Evolutionary conservation across 2,888 invertebrate genomes (phyloP), one percentile per base, ranked within the genome.

Genomic region (Barypeithes pellucidus): DNA sequence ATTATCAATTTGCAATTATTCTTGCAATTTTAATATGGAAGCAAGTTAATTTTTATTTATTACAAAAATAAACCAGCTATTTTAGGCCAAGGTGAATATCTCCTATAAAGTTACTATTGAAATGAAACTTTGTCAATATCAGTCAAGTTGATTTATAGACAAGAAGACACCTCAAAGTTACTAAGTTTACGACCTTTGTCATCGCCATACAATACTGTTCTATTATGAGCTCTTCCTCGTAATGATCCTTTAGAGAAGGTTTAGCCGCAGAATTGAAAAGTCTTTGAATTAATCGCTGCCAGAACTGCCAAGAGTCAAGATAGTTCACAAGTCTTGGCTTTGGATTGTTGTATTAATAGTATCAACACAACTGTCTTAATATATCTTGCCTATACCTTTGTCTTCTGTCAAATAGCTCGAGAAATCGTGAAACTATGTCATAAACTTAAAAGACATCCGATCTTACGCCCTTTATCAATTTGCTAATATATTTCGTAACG

Each of bases 131-230:
- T 41, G 22, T 39, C 41, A 68, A 68, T 68, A 61, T 61, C 67
- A 67, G 24, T 50, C 60, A 22, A 68, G 45, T 61, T 36, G 41
- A 68, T 68, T 61, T 68, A 68, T 68, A 20, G 68, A 68, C 50
- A 68, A 22, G 36, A 50, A 61, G 60, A 68, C 50, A 68, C 68
- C 59, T 61, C 47, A 50, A 60, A 68, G 68, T 68, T 67, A 20
- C 67, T 60, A 69, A 69, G 69, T 69, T 69, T 69, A 54, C 69
- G 69, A 62, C 69, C 69, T 69, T 69, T 69, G 69, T 69, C 62
- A 45, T 69, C 52, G 39, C 62, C 62, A 24, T 69, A 62, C 68
- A 67, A 67, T 67, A 45, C 45, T 61, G 57, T 54, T 57, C 59
- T 59, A 67, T 67, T 67, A 59, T 68, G 4, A 36, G 33, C 36